These are phyloP conservation scores for Streblospio benedicti DNA, from an alignment of 1,140 invertebrate species.

Conservation along the genomic window DNA sequence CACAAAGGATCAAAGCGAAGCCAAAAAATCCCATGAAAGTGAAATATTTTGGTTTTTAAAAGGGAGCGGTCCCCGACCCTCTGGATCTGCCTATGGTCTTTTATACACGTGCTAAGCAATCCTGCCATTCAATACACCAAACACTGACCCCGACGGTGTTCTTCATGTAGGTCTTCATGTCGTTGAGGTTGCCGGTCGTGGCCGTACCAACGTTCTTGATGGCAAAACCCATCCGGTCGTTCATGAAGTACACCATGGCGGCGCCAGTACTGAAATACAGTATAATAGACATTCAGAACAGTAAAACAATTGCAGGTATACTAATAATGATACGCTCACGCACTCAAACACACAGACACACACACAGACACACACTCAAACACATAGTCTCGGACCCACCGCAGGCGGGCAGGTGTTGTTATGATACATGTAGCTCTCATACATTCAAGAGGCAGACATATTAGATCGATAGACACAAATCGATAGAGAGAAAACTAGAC, in stretches of 20 bases:
- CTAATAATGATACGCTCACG: background rate
- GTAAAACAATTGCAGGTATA: background rate
- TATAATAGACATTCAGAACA: too few species aligned
- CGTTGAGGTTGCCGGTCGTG: background rate
- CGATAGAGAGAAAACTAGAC: too few species aligned
- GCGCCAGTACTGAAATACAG: background rate
- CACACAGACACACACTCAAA: background rate
- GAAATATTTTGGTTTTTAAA: too few species aligned
- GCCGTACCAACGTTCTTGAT: background rate
- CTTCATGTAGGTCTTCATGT: background rate
- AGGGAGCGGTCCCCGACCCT: too few species aligned
- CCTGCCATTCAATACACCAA: too few species aligned
- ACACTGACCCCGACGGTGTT: background rate
- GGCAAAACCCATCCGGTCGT: background rate
- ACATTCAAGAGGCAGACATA: too few species aligned
- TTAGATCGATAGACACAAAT: too few species aligned
- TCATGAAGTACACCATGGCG: conserved; percentile 3
- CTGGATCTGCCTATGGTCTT: too few species aligned
- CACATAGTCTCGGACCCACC: background rate
- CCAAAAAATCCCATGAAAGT: too few species aligned
- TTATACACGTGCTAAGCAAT: too few species aligned
- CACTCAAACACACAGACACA: background rate
- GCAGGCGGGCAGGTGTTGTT: background rate
- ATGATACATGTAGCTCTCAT: background rate
- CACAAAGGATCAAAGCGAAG: too few species aligned